Conservation (phyloP, 2,797 vertebrate genomes). For the Antrozous pallidus region DNA sequence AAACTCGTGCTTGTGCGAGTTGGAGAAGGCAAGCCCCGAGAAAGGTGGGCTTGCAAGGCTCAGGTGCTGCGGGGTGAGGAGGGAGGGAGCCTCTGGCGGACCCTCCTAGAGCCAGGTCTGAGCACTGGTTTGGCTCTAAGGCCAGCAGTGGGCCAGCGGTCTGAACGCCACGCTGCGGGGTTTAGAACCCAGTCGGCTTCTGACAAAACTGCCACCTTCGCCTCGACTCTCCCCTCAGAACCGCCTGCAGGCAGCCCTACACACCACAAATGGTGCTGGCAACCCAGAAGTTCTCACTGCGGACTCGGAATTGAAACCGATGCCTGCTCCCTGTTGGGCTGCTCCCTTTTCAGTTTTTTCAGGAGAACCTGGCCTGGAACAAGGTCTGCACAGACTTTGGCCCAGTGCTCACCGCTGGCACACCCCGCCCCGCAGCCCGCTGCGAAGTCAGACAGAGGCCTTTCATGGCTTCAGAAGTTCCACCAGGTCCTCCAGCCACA, state of each 20-base stretch:
- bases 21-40: background rate
- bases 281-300: background rate
- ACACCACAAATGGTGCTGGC: background rate
- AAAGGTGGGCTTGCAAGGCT: background rate
- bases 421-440: conserved; percentile 30
- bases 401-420: conserved; percentile 4
- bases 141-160: background rate
- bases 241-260: background rate
- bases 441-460: conserved; percentile 62
- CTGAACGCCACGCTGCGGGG: background rate
- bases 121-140: background rate
- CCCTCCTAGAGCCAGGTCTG: background rate
- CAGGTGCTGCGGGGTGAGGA: background rate
- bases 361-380: conserved; percentile 29
- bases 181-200: background rate
- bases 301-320: background rate
- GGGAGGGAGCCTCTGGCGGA: background rate
- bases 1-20: background rate
- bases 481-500: conserved; percentile 70
- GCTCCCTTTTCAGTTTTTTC: background rate
- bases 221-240: background rate
- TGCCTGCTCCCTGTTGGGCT: background rate
- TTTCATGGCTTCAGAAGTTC: conserved; percentile 70
- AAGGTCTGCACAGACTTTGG: conserved; percentile 51
- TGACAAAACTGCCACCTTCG: background rate